Evolutionary conservation across 2,113 vertebrate species (phyloP), one percentile per base, ranked within the genome.

Genomic region (Heterocephalus glaber): DNA sequence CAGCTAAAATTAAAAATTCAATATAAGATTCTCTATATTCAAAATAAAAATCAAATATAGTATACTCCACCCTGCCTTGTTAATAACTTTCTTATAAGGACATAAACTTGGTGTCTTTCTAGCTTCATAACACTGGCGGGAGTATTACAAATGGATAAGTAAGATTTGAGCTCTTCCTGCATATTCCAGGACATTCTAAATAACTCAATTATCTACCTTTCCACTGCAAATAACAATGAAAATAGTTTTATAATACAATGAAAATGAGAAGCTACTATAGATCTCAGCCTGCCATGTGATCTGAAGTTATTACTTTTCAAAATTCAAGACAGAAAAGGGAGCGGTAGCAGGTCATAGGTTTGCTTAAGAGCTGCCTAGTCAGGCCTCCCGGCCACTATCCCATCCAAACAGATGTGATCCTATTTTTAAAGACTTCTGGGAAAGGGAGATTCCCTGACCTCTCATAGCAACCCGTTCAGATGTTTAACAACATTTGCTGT

Each of bases 341-440:
- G 54, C 68, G 84, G 54, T 41, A 61, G 8, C 33, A 74, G 56
- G 52, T 47, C 47, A 35, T 63, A 77, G n/a, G 35, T 87, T 82
- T 94, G 28, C 90, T 72, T 47, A 85, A 79, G 89, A 81, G 26
- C 60, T 74, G 70, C 93, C 80, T 82, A 47, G 30, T 70, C 52
- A 92, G 86, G 76, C 81, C 79, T 66, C 24, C 12, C n/a, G 35
- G 38, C 49, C 56, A 26, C 81, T 60, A 94, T 93, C 79, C 93
- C 66, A 83, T 83, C 76, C 87, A 90, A 95, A 88, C 95, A 97
- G 85, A 98, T 96, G 90, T 95, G 90, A 92, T 56, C 35, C 95
- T 97, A 97, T 97, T 97, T 97, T 97, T 96, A 97, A 97, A 96
- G 89, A 88, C 70, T 94, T 98, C 91, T 94, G 95, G 90, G 95